phyloP scores from a whole-genome alignment of 2,797 vertebrate genomes.

The Rhabdomys pumilio region DNA sequence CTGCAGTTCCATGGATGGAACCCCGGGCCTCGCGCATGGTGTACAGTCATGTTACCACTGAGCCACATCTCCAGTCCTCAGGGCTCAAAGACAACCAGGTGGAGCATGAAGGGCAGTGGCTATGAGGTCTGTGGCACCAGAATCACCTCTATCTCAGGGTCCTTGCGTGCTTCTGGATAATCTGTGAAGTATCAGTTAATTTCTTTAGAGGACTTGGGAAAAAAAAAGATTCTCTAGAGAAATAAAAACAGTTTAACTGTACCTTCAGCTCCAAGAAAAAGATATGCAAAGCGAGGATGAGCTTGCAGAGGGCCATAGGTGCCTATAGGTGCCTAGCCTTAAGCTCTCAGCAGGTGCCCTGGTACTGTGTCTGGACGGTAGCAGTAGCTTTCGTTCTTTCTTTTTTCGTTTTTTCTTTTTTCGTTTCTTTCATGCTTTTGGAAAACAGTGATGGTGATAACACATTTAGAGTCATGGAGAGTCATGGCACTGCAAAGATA shows the following conservation, averaged over 20 bases:
- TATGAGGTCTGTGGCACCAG: not conserved
- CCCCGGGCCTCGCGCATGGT: not conserved
- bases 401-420: too few species aligned
- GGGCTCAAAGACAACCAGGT: not conserved
- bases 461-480: not conserved
- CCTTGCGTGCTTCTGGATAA: not conserved
- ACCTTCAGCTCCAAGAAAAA: not conserved
- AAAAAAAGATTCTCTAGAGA: not conserved
- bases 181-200: not conserved
- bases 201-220: not conserved
- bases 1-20: not conserved
- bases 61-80: not conserved
- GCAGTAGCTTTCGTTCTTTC: not conserved
- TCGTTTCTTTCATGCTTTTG: not conserved
- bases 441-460: not conserved
- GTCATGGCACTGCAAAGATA: conserved; percentile 18
- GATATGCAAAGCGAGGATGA: not conserved
- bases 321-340: not conserved
- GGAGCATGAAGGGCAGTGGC: not conserved
- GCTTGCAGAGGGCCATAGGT: not conserved
- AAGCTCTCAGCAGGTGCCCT: not conserved
- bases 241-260: conserved; percentile 6
- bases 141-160: not conserved
- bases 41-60: not conserved
- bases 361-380: not conserved